Evolutionary conservation across 1,140 invertebrate genomes (phyloP).

Genomic region (Drosophila kepulauana): DNA sequence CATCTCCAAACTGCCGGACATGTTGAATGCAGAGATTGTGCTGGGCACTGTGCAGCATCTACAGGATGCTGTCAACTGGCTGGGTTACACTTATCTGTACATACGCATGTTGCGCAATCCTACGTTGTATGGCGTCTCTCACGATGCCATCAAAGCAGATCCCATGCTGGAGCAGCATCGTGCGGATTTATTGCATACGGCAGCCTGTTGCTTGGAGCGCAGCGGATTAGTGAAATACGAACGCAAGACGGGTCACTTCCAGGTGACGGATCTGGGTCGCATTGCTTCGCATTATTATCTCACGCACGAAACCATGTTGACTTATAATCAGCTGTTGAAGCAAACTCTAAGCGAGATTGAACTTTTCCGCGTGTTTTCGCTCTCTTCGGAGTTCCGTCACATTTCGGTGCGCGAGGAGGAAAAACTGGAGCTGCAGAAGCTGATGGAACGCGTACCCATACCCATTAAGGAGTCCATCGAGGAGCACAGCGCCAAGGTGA

Average conservation of each 20-base stretch:
- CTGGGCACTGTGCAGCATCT: conserved; percentile 98
- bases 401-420: conserved; percentile 99
- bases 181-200: conserved; percentile 98
- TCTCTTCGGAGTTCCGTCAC: conserved; percentile 97
- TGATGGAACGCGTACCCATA: conserved; percentile 99
- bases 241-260: conserved; percentile 96
- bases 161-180: conserved; percentile 94
- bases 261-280: conserved; percentile 96
- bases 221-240: conserved; percentile 98
- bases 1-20: conserved; percentile 95
- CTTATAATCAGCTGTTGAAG: conserved; percentile 98
- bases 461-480: conserved; percentile 99
- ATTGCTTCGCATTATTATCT: conserved; percentile 99
- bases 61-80: conserved; percentile 97
- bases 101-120: conserved; percentile 95
- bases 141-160: conserved; percentile 93
- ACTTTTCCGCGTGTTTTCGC: conserved; percentile 98
- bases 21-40: conserved; percentile 99
- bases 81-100: conserved; percentile 99
- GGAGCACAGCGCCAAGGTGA: conserved; percentile 98
- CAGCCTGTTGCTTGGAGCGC: conserved; percentile 95
- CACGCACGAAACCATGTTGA: conserved; percentile 97
- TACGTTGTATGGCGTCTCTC: conserved; percentile 94
- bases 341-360: conserved; percentile 99
- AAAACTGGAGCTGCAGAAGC: conserved; percentile 97